Conservation (phyloP, 2,797 vertebrate genomes). For the Cercopithecus diana region DNA sequence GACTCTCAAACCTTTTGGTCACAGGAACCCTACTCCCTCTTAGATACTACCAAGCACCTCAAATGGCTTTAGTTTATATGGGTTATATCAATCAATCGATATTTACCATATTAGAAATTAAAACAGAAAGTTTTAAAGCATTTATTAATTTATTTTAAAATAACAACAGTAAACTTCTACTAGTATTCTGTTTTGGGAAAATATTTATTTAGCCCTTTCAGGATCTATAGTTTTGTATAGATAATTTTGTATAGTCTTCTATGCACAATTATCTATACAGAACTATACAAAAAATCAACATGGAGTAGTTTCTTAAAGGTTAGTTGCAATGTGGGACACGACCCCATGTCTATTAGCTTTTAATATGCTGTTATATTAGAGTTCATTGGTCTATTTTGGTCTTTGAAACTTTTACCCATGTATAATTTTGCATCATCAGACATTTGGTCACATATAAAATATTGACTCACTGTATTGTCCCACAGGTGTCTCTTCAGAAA, state of each 20-base stretch:
- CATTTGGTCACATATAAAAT: not conserved
- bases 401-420: not conserved
- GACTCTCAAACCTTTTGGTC: not conserved
- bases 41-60: not conserved
- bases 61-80: not conserved
- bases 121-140: not conserved
- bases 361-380: not conserved
- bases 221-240: not conserved
- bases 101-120: not conserved
- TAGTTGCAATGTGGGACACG: not conserved
- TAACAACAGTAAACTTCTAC: not conserved
- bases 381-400: not conserved
- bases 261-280: not conserved
- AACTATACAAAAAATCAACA: not conserved
- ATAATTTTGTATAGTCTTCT: not conserved
- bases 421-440: not conserved
- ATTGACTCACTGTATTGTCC: not conserved
- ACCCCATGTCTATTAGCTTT: not conserved
- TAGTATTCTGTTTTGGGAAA: too few species aligned
- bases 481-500: not conserved
- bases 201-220: not conserved
- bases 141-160: not conserved
- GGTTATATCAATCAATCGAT: not conserved
- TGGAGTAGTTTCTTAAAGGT: not conserved
- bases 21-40: not conserved